phyloP scores from a whole-genome alignment of 2,888 invertebrate species.

The Hemicrepidius hirtus region DNA sequence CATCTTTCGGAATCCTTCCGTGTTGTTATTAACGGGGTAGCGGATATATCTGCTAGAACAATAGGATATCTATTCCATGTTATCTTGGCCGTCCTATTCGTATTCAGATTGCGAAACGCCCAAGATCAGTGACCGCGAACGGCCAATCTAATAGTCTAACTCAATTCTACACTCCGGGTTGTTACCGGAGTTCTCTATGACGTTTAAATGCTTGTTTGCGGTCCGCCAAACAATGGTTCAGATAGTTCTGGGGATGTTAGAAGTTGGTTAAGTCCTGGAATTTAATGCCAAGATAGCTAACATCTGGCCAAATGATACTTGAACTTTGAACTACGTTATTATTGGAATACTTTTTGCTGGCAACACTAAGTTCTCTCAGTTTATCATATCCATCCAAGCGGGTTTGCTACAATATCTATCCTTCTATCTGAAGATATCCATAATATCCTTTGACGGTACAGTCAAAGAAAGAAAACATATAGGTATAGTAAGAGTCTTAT shows the following conservation, averaged over 20 bases:
- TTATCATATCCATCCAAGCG: background rate
- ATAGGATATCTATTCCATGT: conserved; percentile 48
- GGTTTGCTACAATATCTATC: background rate
- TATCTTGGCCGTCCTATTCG: conserved; percentile 57
- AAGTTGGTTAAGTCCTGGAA: conserved; percentile 53
- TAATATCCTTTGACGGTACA: too few relatives aligned
- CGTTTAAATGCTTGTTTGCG: conserved; percentile 62
- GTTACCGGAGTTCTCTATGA: conserved; percentile 59
- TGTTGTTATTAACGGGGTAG: conserved; percentile 44
- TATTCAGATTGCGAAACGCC: conserved; percentile 62
- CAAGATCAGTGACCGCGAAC: conserved; percentile 64
- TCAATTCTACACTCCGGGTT: conserved; percentile 59
- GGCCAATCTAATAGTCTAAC: conserved; percentile 64
- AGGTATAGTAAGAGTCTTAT: too few relatives aligned
- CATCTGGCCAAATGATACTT: conserved; percentile 50
- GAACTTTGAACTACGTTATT: conserved; percentile 37
- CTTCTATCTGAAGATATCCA: too few relatives aligned
- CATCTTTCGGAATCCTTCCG: conserved; percentile 44
- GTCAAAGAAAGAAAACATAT: too few relatives aligned
- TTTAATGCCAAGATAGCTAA: conserved; percentile 51
- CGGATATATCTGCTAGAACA: conserved; percentile 46
- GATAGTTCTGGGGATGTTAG: conserved; percentile 51
- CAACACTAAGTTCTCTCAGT: background rate
- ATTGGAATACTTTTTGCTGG: conserved; percentile 25
- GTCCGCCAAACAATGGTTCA: conserved; percentile 55